Conservation (phyloP, 2,113 vertebrate genomes). For the Lathamus discolor region DNA sequence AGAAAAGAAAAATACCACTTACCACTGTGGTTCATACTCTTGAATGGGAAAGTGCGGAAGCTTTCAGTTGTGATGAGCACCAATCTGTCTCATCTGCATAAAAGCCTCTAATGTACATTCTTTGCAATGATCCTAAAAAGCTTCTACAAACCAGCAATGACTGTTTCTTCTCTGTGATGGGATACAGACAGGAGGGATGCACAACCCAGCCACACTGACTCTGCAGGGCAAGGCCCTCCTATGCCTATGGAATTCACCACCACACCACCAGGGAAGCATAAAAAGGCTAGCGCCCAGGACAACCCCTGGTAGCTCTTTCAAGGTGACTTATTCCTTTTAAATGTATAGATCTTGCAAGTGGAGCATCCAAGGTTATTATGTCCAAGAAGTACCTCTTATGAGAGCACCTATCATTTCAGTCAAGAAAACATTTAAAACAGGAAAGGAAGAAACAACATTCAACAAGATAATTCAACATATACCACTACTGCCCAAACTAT, state of each 20-base stretch:
- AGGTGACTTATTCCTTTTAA: not conserved
- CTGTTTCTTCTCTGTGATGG: not conserved
- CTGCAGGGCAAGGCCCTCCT: not conserved
- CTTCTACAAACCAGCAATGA: not conserved
- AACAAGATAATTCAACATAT: not conserved
- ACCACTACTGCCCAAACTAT: not conserved
- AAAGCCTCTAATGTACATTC: not conserved
- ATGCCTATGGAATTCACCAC: not conserved
- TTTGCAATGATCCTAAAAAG: not conserved
- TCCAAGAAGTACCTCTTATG: not conserved
- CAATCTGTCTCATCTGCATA: not conserved
- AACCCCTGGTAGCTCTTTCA: not conserved
- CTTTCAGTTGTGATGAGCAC: not conserved
- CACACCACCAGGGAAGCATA: not conserved
- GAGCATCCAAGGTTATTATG: not conserved
- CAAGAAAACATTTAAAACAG: not conserved
- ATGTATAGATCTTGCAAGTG: not conserved
- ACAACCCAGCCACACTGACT: not conserved
- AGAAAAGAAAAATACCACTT: not conserved
- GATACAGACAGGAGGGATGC: not conserved
- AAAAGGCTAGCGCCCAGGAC: not conserved
- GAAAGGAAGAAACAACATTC: not conserved
- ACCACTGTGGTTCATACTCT: not conserved
- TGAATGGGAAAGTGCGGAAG: not conserved
- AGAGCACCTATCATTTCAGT: not conserved